A percentile compares a stretch with the other conserved stretches of the same genome.
Evolutionary conservation across 2,888 invertebrate genomes (phyloP).

Genomic region (Macropis europaea): DNA sequence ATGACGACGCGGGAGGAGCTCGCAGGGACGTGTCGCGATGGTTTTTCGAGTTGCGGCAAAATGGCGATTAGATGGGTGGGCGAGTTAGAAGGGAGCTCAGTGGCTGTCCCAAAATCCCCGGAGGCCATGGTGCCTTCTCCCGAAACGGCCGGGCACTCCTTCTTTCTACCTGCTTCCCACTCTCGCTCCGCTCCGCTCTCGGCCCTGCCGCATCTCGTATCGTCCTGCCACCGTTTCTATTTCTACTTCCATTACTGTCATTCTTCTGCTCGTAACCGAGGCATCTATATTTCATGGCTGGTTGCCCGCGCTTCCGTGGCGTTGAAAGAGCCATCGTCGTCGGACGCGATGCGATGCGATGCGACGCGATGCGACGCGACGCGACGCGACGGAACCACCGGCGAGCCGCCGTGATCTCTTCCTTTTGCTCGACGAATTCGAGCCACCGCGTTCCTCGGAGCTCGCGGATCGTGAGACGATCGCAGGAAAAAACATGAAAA

Average conservation of each 20-base stretch:
- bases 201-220: constrained; percentile 32
- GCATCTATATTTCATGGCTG: constrained; percentile 48
- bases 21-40: background rate
- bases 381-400: too few species aligned
- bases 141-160: constrained; percentile 38
- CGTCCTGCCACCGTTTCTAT: constrained; percentile 59
- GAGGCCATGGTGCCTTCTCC: constrained; percentile 27
- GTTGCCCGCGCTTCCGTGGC: constrained; percentile 38
- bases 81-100: constrained; percentile 15
- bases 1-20: too few species aligned
- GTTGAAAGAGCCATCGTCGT: constrained; percentile 37
- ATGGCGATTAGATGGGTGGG: constrained; percentile 43
- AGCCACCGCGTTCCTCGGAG: too few species aligned
- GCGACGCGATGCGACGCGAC: too few species aligned
- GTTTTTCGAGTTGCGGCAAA: background rate
- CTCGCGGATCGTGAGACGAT: too few species aligned
- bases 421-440: background rate
- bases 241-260: constrained; percentile 64
- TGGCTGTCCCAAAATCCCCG: constrained; percentile 54
- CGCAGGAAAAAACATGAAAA: too few species aligned
- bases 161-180: constrained; percentile 44
- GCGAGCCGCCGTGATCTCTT: too few species aligned
- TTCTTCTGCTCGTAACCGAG: constrained; percentile 48
- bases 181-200: background rate
- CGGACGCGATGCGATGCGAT: constrained; percentile 1